Evolutionary conservation across 2,113 vertebrate genomes (phyloP), one percentile per base, ranked within the genome.

Genomic region (Sinocyclocheilus anophthalmus): DNA sequence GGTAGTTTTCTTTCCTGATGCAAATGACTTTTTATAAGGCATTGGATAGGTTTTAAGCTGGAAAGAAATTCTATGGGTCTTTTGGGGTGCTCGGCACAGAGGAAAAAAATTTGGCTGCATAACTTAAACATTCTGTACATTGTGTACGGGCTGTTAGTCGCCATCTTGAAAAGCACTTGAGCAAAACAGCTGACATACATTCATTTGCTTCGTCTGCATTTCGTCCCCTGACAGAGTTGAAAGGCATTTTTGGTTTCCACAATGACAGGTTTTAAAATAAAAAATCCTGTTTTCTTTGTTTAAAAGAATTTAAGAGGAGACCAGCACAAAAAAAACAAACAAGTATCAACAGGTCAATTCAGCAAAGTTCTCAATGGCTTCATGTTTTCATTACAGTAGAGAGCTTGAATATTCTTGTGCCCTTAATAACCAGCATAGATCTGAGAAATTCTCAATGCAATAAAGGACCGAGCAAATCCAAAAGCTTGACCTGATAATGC

Each of bases 351-450:
- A 45, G 30, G 26, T 57, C 16, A 30, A 16, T 59, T 53, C 9
- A 73, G 48, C 78, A 65, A 22, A 69, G 59, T 42, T 79, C 16
- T 79, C 59, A 83, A 88, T 87, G 89, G 87, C 87, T 84, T 88
- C 12, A 9, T 84, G 61, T 55, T 72, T 13, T 48, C 24, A 83
- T 12, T 81, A 76, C 45, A 85, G 42, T 57, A 55, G 45, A 57
- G n/a, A 73, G 61, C 61, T 55, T 22, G 9, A 63, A 53, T n/a
- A 37, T 42, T 55, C 11, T 78, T 85, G 61, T 86, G 81, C 48
- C 50, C 48, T 70, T 70, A 12, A 83, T n/a, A 26, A 57, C 61
- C 57, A 63, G 79, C 79, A 65, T 63, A 70, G 61, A 50, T 48
- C 80, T 22, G 45, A 37, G 42, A 69, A 22, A 37, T 37, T 53